Conservation (phyloP, 2,797 vertebrate genomes). For the Lutjanus campechanus region DNA sequence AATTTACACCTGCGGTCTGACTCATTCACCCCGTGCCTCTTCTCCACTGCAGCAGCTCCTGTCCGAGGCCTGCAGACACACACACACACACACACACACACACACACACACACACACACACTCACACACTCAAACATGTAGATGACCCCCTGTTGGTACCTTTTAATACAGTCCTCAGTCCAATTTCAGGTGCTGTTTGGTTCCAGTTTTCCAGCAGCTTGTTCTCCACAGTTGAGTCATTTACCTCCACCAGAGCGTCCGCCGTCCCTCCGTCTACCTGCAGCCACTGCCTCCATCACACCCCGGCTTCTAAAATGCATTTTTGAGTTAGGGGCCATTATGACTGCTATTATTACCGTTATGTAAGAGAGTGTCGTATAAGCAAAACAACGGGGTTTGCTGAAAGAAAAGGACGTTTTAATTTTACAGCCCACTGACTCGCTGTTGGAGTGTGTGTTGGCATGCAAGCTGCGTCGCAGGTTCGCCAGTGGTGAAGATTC, state of each 20-base stretch:
- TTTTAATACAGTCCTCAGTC: slow-evolving; percentile 50
- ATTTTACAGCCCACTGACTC: slow-evolving; percentile 88
- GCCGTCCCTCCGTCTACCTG: slow-evolving; percentile 36
- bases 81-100: slow-evolving; percentile 23
- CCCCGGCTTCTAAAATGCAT: slow-evolving; percentile 59
- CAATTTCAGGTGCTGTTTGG: slow-evolving; percentile 53
- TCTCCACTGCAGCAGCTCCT: slow-evolving; percentile 25
- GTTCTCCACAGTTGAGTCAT: slow-evolving; percentile 57
- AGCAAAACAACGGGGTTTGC: slow-evolving; percentile 80
- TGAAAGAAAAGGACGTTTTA: slow-evolving; percentile 81
- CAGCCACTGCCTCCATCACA: slow-evolving; percentile 44
- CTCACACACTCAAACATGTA: slow-evolving; percentile 17
- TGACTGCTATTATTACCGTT: slow-evolving; percentile 78
- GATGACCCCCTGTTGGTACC: slow-evolving; percentile 44
- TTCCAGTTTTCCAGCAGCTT: slow-evolving; percentile 59
- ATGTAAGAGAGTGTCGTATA: slow-evolving; percentile 75
- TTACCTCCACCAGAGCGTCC: slow-evolving; percentile 63
- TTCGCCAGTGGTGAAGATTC: slow-evolving; percentile 61
- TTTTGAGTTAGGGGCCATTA: slow-evolving; percentile 77
- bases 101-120: background rate
- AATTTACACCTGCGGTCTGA: slow-evolving; percentile 69
- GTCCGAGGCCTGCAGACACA: slow-evolving; percentile 2
- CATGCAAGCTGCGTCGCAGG: slow-evolving; percentile 61
- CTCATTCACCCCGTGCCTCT: slow-evolving; percentile 30
- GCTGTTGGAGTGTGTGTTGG: slow-evolving; percentile 73